Conservation (phyloP, 2,113 vertebrate species). For the Lycocorax pyrrhopterus region DNA sequence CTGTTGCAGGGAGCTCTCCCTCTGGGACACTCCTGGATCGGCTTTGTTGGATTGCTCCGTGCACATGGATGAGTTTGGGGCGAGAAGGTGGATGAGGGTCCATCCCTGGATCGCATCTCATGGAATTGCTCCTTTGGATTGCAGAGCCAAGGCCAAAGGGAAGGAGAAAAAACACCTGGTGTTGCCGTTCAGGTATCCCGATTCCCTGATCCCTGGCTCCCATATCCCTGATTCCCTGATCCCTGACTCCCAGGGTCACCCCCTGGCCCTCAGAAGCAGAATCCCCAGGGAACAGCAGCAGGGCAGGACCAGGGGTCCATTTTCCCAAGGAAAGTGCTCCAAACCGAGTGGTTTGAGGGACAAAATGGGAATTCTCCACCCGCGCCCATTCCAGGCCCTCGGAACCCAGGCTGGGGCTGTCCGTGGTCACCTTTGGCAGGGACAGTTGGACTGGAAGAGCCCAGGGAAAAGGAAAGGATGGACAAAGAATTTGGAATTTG, state of each 20-base stretch:
- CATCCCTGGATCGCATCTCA: not conserved
- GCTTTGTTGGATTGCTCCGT: not conserved
- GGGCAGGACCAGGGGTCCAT: accelerated
- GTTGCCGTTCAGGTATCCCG: conserved; percentile 29
- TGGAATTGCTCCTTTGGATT: conserved; percentile 33
- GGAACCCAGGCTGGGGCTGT: not conserved
- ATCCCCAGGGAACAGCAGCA: not conserved
- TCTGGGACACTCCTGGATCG: accelerated
- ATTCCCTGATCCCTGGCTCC: not conserved
- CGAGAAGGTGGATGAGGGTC: not conserved
- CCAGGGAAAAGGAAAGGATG: not conserved
- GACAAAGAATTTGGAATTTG: not conserved
- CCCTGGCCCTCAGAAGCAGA: accelerated
- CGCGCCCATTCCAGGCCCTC: not conserved
- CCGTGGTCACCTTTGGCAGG: not conserved
- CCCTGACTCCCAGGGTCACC: not conserved
- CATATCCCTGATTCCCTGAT: not conserved
- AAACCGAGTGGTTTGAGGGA: accelerated
- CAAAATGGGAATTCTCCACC: not conserved
- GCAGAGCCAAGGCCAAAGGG: conserved; percentile 57
- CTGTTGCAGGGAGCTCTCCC: not conserved
- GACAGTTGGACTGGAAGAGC: not conserved
- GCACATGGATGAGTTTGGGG: not conserved
- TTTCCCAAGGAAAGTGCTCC: not conserved
- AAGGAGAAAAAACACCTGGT: conserved; percentile 54